These are phyloP conservation scores for Sander lucioperca DNA, from an alignment of 2,113 vertebrate genomes.

Conservation along the genomic window DNA sequence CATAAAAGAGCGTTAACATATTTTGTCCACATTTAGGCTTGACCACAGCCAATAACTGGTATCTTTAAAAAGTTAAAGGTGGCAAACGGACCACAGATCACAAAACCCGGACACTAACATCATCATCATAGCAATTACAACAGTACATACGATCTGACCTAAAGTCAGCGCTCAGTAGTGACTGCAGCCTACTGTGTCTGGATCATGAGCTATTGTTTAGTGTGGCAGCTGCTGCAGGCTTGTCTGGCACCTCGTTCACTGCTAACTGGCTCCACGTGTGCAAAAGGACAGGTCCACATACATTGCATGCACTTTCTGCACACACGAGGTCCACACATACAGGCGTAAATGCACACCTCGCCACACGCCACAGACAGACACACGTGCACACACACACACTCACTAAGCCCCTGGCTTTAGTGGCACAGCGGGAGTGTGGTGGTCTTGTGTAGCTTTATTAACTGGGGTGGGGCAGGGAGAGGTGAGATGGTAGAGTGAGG, in stretches of 20 bases:
- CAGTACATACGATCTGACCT: constrained; percentile 46
- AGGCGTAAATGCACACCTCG: constrained; percentile 56
- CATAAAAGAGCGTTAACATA: constrained; percentile 17
- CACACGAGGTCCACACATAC: constrained; percentile 42
- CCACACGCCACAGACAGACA: constrained; percentile 62
- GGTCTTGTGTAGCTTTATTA: constrained; percentile 83
- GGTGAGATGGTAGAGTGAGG: constrained; percentile 65
- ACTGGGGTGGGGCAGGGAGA: constrained; percentile 71
- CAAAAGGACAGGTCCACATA: constrained; percentile 75
- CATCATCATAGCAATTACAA: constrained; percentile 27
- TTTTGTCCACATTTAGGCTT: constrained; percentile 31
- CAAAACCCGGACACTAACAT: constrained; percentile 16
- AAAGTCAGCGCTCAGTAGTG: constrained; percentile 27
- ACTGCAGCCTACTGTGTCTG: constrained; percentile 65
- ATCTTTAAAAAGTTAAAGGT: neutral
- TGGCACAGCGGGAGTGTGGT: constrained; percentile 72
- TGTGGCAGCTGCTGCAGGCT: constrained; percentile 78
- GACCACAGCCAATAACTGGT: neutral
- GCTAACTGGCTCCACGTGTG: constrained; percentile 85
- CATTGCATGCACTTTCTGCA: constrained; percentile 57
- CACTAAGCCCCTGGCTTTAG: constrained; percentile 73
- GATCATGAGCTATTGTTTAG: constrained; percentile 66
- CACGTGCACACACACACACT: constrained; percentile 51
- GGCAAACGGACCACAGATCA: neutral
- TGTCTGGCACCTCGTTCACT: constrained; percentile 83